Evolutionary conservation across 2,113 vertebrate species (phyloP), one percentile per base, ranked within the genome.

Genomic region (Holacanthus passer): DNA sequence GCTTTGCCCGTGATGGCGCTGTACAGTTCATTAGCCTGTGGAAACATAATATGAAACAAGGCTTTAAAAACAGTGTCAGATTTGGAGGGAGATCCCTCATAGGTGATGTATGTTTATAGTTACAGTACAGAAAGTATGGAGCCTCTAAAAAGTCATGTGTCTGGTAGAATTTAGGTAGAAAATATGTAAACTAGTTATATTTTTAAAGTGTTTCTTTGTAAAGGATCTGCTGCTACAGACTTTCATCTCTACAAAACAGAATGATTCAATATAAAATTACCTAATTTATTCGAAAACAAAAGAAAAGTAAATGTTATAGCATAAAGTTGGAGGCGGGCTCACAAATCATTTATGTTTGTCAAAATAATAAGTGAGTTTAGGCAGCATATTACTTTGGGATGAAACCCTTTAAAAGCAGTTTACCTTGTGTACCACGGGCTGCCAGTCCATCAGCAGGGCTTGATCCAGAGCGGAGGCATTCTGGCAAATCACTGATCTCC

Each of bases 351-450:
- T 1, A 24, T 29, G 22, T 60, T 56, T 63, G 55, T 50, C 7
- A 58, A n/a, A 58, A 24, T n/a, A 27, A 20, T 47, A 24, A n/a
- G 5, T 45, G 1, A 19, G 16, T 43, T 45, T 31, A 73, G 11
- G 19, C 24, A 56, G 13, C 37, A 65, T 0, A 8, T 32, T 20
- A 27, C 14, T 64, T 43, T 19, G 13, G 4, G 50, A n/a, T 20
- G 1, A 52, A 67, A 56, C 3, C n/a, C 6, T 50, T 20, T 4
- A 65, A 20, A 63, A 65, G 14, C 27, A 68, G 14, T 69, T 74
- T 90, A 95, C 94, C 89, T 89, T 87, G 16, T 88, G 7, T 45
- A 86, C 29, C 80, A 95, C 27, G 24, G 89, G 89, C 43, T 24
- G 14, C 91, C 83, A 88, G 17, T 86, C 64, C 56, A 20, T 39